These are phyloP conservation scores for Xerus inauris DNA, from an alignment of 2,113 vertebrate genomes.

Conservation along the genomic window DNA sequence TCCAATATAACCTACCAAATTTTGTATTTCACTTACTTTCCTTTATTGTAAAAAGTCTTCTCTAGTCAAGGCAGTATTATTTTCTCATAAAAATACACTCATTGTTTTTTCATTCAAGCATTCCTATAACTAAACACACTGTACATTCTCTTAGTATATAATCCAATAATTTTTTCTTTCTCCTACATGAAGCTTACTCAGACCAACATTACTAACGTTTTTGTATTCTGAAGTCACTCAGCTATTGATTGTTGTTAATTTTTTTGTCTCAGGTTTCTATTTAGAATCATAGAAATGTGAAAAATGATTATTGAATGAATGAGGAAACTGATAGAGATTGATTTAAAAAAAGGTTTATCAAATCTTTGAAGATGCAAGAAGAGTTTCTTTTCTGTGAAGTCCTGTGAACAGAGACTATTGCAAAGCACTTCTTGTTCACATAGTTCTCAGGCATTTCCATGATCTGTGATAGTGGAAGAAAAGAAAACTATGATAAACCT, in stretches of 20 bases:
- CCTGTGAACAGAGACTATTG: not conserved
- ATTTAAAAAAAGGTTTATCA: slow-evolving; percentile 52
- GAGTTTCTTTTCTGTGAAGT: not conserved
- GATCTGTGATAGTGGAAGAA: slow-evolving; percentile 56
- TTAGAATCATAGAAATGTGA: not conserved
- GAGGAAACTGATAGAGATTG: not conserved
- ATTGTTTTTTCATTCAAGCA: not conserved
- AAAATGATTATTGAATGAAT: not conserved
- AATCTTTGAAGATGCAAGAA: slow-evolving; percentile 28
- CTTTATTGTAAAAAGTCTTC: not conserved
- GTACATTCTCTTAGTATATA: not conserved
- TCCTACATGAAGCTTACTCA: not conserved
- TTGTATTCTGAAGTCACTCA: not conserved
- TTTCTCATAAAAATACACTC: not conserved
- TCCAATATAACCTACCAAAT: not conserved
- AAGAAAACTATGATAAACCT: not conserved
- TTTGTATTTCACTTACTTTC: slow-evolving; percentile 8
- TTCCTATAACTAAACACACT: not conserved
- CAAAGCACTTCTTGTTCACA: not conserved
- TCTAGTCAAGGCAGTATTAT: not conserved
- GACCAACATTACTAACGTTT: not conserved
- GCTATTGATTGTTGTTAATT: not conserved
- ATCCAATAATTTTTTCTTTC: not conserved
- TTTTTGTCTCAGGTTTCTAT: not conserved
- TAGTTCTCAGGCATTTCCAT: slow-evolving; percentile 62